Evolutionary conservation across 2,888 invertebrate species (phyloP).

Genomic region (Terebella lapidaria): DNA sequence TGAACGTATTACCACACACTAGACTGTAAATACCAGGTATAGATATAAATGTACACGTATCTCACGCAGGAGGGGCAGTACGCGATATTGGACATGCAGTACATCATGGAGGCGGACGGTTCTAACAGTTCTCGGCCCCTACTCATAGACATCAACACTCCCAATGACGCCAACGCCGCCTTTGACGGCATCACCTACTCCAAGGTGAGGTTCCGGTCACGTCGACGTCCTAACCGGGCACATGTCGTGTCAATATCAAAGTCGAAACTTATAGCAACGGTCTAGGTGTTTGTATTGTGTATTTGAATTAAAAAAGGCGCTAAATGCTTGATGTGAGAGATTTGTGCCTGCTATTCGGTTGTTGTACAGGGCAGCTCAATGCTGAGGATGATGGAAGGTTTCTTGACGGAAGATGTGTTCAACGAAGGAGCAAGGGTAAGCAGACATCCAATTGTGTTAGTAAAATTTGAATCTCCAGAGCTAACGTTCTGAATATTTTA

Average conservation of each 20-base stretch:
- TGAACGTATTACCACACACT: no score
- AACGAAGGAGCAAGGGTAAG: constrained; percentile 54
- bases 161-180: constrained; percentile 84
- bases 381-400: constrained; percentile 68
- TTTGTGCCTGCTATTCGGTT: neutral
- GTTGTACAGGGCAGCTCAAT: constrained; percentile 64
- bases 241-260: no score
- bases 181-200: constrained; percentile 87
- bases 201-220: constrained; percentile 64
- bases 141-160: constrained; percentile 73
- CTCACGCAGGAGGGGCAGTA: constrained; percentile 19
- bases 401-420: constrained; percentile 68
- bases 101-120: constrained; percentile 70
- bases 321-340: neutral
- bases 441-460: neutral
- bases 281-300: no score
- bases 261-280: no score
- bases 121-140: constrained; percentile 84
- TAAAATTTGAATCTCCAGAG: no score
- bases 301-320: no score
- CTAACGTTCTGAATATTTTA: no score
- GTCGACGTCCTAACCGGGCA: no score
- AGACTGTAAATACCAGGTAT: no score
- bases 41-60: no score
- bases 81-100: constrained; percentile 14